Conservation (phyloP, 2,113 vertebrate species). For the Amphilophus citrinellus region DNA sequence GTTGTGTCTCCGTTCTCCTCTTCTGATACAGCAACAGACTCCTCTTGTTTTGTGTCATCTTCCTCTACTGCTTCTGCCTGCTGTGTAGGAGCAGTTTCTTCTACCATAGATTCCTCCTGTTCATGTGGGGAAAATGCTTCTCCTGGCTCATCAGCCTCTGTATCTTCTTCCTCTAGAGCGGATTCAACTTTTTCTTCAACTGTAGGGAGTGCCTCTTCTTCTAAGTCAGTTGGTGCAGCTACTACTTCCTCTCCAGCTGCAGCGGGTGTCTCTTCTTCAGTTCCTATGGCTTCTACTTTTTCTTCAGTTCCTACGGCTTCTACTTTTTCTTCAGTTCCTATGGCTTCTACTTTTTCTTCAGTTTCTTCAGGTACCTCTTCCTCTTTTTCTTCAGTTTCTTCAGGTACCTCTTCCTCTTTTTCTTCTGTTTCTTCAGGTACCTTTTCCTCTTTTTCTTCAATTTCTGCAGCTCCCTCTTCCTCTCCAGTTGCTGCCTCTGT, state of each 20-base stretch:
- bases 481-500: not conserved
- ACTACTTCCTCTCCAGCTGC: not conserved
- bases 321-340: not conserved
- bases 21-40: not conserved
- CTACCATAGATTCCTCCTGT: conserved; percentile 9
- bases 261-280: not conserved
- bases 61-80: conserved; percentile 20
- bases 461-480: not conserved
- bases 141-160: not conserved
- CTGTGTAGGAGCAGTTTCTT: conserved; percentile 24
- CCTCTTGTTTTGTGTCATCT: conserved; percentile 17
- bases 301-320: not conserved
- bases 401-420: too few species aligned
- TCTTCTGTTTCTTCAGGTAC: not conserved
- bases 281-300: not conserved
- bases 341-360: not conserved
- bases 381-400: not conserved
- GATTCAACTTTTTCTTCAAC: not conserved
- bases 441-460: not conserved
- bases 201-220: not conserved
- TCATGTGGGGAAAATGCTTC: conserved; percentile 35
- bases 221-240: not conserved
- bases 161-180: not conserved
- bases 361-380: not conserved
- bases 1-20: conserved; percentile 3